phyloP scores from a whole-genome alignment of 2,888 invertebrate genomes.

The Epirrhoe tristata region DNA sequence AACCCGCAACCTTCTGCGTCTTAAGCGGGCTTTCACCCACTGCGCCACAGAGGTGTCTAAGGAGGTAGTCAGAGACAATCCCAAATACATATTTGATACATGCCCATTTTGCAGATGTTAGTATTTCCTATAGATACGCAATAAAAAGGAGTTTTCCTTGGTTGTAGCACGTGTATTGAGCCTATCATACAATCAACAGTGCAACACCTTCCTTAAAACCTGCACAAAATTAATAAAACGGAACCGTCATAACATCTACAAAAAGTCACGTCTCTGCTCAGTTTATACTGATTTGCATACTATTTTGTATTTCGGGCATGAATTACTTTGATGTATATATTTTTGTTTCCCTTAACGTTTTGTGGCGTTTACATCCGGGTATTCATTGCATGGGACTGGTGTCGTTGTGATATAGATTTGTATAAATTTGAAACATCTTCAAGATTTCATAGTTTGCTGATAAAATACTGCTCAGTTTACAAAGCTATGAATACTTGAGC shows the following conservation, averaged over 20 bases:
- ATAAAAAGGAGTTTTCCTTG: background rate
- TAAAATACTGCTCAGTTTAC: background rate
- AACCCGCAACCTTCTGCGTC: no score
- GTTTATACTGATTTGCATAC: slow-evolving; percentile 26
- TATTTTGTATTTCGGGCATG: slow-evolving; percentile 40
- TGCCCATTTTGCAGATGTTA: background rate
- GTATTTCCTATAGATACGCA: background rate
- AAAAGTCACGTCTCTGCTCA: slow-evolving; percentile 27
- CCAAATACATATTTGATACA: no score
- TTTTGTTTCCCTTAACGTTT: slow-evolving; percentile 38
- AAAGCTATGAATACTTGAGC: no score
- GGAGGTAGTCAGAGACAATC: no score
- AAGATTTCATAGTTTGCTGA: background rate
- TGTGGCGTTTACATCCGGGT: slow-evolving; percentile 40
- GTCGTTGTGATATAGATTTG: slow-evolving; percentile 7
- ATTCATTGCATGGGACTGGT: slow-evolving; percentile 34
- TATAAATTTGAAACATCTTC: slow-evolving; percentile 17
- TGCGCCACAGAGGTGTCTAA: no score
- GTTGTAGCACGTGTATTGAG: background rate
- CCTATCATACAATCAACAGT: background rate
- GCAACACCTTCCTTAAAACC: slow-evolving; percentile 16
- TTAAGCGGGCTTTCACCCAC: no score
- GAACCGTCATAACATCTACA: slow-evolving; percentile 19
- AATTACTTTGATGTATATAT: slow-evolving; percentile 37
- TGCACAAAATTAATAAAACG: slow-evolving; percentile 16